A percentile compares a stretch with the other conserved stretches of the same genome.
phyloP scores from a whole-genome alignment of 2,888 invertebrate species.

The Biston stratarius region DNA sequence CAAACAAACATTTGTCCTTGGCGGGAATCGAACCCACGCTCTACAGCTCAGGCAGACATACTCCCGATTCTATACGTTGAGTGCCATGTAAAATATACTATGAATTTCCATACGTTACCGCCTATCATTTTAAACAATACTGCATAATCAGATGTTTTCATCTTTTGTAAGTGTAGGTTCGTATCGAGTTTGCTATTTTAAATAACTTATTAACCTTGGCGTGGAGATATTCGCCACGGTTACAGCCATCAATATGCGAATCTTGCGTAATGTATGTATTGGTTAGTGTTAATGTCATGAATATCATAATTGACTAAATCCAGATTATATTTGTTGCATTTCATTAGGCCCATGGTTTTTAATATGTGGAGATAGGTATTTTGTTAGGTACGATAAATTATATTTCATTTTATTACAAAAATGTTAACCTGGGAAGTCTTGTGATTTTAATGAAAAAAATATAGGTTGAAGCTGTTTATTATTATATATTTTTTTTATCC shows the following conservation, averaged over 20 bases:
- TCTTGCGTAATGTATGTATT: constrained; percentile 10
- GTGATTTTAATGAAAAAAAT: too few species aligned
- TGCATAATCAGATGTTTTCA: constrained; percentile 22
- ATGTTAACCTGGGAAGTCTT: not conserved
- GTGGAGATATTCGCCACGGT: not conserved
- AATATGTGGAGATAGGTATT: not conserved
- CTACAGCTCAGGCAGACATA: too few species aligned
- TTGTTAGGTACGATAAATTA: not conserved
- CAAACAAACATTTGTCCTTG: too few species aligned
- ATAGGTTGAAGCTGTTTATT: too few species aligned
- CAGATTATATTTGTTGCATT: constrained; percentile 25
- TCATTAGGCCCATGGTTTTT: not conserved
- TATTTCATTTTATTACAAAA: not conserved
- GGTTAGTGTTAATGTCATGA: constrained; percentile 1
- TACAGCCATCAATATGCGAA: not conserved
- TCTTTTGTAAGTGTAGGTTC: constrained; percentile 24
- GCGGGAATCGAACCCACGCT: too few species aligned
- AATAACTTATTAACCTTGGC: not conserved
- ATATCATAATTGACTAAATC: constrained; percentile 7
- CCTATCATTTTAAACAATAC: constrained; percentile 37
- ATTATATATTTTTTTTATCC: too few species aligned
- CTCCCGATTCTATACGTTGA: too few species aligned
- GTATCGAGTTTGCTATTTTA: constrained; percentile 25
- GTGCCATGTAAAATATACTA: constrained; percentile 33
- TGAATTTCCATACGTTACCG: constrained; percentile 41